phyloP scores from a whole-genome alignment of 2,113 vertebrate species.

The Suncus etruscus region DNA sequence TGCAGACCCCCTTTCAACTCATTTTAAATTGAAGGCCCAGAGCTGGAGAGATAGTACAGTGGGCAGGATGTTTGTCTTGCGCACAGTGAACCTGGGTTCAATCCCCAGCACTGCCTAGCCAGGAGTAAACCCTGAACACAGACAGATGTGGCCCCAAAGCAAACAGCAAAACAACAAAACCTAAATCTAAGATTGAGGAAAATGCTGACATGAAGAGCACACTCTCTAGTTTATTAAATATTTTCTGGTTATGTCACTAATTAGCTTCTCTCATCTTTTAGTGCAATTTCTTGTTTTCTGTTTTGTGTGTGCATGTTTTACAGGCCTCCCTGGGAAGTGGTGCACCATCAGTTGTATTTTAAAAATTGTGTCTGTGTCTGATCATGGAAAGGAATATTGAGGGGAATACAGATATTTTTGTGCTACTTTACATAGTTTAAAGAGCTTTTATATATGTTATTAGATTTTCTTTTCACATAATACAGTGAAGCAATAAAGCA shows the following conservation, averaged over 20 bases:
- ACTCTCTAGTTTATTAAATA: neutral
- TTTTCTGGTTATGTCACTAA: neutral
- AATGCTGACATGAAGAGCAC: neutral
- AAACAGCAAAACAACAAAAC: neutral
- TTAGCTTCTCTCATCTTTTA: neutral
- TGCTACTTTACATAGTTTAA: neutral
- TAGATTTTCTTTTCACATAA: conserved; percentile 1
- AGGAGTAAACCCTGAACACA: no score
- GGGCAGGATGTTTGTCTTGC: no score
- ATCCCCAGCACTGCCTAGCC: no score
- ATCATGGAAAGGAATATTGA: neutral
- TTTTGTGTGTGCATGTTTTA: neutral
- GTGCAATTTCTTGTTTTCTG: neutral
- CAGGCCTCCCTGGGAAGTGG: neutral
- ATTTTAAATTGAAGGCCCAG: neutral
- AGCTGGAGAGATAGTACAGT: no score
- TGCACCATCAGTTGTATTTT: neutral
- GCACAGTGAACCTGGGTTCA: no score
- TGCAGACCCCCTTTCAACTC: neutral
- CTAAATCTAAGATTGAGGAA: neutral
- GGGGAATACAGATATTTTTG: neutral
- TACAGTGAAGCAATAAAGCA: neutral
- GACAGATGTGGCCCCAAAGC: no score
- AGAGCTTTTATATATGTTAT: neutral
- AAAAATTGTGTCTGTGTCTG: neutral